Evolutionary conservation across 2,888 invertebrate genomes (phyloP).

Genomic region (Neoitamus cyanurus): DNA sequence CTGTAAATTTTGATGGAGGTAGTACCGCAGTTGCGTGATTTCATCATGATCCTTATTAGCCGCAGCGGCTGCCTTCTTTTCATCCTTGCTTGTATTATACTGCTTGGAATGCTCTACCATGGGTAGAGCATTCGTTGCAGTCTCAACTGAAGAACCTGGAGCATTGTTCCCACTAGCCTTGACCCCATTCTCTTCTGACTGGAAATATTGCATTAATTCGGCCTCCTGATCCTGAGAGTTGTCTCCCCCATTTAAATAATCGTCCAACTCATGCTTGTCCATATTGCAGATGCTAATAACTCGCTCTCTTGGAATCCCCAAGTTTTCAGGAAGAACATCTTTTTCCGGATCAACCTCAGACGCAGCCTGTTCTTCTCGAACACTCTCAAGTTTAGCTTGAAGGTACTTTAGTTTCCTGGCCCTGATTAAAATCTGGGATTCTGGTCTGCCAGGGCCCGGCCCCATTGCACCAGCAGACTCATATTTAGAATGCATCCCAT

Average conservation of each 20-base stretch:
- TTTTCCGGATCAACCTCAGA: conserved; percentile 52
- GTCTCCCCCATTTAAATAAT: conserved; percentile 80
- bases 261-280: conserved; percentile 83
- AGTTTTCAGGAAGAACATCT: conserved; percentile 60
- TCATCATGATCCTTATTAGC: conserved; percentile 69
- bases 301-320: conserved; percentile 74
- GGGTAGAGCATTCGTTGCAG: conserved; percentile 36
- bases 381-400: conserved; percentile 54
- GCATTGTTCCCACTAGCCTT: conserved; percentile 60
- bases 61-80: conserved; percentile 15
- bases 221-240: conserved; percentile 85
- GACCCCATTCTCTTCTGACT: conserved; percentile 61
- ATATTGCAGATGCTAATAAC: conserved; percentile 81
- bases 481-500: conserved; percentile 52
- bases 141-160: conserved; percentile 26
- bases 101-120: conserved; percentile 55
- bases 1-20: conserved; percentile 56
- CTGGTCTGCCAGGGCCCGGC: conserved; percentile 62
- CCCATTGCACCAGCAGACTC: conserved; percentile 17
- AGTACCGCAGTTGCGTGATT: conserved; percentile 77
- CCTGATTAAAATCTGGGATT: conserved; percentile 69
- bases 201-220: conserved; percentile 86
- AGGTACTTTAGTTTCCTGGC: conserved; percentile 67
- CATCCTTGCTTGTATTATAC: neutral
- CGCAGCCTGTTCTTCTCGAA: conserved; percentile 60